Conservation (phyloP, 2,888 invertebrate genomes). For the Phania funesta region DNA sequence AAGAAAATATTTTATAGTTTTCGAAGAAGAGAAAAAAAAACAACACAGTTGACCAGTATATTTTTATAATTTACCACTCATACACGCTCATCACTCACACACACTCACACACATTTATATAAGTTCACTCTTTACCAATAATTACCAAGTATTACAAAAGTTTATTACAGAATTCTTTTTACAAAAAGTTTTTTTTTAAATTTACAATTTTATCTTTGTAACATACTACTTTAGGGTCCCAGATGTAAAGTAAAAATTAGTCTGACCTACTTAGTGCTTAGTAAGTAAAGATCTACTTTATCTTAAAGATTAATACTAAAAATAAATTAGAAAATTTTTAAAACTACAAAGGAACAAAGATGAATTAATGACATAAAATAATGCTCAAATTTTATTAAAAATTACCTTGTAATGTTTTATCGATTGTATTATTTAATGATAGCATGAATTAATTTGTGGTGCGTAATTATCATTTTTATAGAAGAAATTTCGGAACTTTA, state of each 20-base stretch:
- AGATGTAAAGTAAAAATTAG: background rate
- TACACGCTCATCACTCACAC: conserved; percentile 4
- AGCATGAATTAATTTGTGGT: no score
- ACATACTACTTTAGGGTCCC: conserved; percentile 24
- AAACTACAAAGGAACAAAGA: conserved; percentile 24
- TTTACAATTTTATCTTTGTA: conserved; percentile 23
- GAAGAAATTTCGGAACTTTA: no score
- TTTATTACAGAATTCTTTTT: conserved; percentile 37
- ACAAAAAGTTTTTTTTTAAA: conserved; percentile 26
- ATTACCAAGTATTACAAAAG: conserved; percentile 46
- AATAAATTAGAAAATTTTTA: conserved; percentile 1
- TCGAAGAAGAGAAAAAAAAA: background rate
- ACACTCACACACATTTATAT: background rate
- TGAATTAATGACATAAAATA: conserved; percentile 1
- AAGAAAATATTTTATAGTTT: background rate
- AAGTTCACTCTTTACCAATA: conserved; percentile 29
- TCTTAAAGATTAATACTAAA: conserved; percentile 17
- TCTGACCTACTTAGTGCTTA: conserved; percentile 29
- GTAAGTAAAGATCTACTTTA: conserved; percentile 47
- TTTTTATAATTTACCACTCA: conserved; percentile 7
- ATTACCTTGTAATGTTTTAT: no score
- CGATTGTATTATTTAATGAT: no score
- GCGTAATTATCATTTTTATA: no score
- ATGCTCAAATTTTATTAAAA: conserved; percentile 25
- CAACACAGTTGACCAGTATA: conserved; percentile 5